Percentiles rank a stretch among this genome's conserved stretches.
These are phyloP conservation scores for Sanderia malayensis DNA, from an alignment of 30 jellyfish, hydroid and myxozoan species.

Conservation along the genomic window DNA sequence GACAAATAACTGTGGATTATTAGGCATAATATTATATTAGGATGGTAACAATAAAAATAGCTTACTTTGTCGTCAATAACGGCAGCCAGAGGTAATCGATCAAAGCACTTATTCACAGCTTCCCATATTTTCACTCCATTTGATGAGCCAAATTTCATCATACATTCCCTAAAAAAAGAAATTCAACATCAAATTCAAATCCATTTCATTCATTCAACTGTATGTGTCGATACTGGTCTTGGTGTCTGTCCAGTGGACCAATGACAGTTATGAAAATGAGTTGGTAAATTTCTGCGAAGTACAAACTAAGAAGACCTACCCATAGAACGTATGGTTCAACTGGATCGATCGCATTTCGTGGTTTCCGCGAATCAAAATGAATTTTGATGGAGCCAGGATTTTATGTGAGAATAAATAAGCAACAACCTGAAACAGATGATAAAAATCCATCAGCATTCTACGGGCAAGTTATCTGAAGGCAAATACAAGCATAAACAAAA, in stretches of 20 bases:
- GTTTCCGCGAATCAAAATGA: constrained; percentile 65
- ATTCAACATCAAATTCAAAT: neutral
- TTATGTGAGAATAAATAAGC: constrained; percentile 66
- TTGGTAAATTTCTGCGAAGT: too few relatives aligned
- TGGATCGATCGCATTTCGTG: constrained; percentile 64
- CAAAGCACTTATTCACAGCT: constrained; percentile 61
- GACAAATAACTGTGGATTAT: too few relatives aligned
- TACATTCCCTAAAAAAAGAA: constrained; percentile 45
- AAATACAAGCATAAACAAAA: too few relatives aligned
- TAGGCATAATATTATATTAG: too few relatives aligned
- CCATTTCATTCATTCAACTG: too few relatives aligned
- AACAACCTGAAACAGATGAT: constrained; percentile 35
- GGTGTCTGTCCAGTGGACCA: too few relatives aligned
- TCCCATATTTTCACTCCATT: constrained; percentile 61
- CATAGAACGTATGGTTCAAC: constrained; percentile 40
- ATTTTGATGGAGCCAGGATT: constrained; percentile 70
- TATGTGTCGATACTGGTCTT: too few relatives aligned
- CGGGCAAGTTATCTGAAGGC: too few relatives aligned
- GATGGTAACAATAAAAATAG: too few relatives aligned
- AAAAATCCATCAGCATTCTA: too few relatives aligned
- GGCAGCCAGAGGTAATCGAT: constrained; percentile 59
- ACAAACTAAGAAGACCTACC: too few relatives aligned
- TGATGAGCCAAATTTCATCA: constrained; percentile 39
- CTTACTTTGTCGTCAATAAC: constrained; percentile 60
- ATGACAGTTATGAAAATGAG: too few relatives aligned